Percentiles rank a stretch among this genome's conserved stretches.
phyloP scores from a whole-genome alignment of 2,113 vertebrate species.

The Todiramphus chloris region DNA sequence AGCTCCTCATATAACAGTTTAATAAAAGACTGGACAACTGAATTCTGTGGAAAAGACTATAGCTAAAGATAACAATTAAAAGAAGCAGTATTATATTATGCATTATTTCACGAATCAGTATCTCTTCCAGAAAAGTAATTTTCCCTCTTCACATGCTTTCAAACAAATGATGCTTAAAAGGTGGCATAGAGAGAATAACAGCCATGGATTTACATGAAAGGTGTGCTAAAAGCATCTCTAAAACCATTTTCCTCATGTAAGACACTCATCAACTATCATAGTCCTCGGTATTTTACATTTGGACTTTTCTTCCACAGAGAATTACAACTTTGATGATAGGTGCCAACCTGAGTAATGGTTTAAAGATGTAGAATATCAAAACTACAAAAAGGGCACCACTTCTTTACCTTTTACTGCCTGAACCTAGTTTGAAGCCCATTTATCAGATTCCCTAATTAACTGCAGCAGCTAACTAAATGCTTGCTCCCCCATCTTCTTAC shows the following conservation, averaged over 20 bases:
- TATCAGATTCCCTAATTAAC: not conserved
- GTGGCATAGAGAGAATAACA: not conserved
- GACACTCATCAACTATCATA: not conserved
- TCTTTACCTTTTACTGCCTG: not conserved
- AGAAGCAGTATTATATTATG: not conserved
- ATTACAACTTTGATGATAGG: not conserved
- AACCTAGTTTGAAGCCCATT: not conserved
- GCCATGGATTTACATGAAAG: not conserved
- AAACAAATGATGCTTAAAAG: not conserved
- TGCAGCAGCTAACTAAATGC: not conserved
- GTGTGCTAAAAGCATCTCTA: not conserved
- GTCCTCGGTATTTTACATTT: not conserved
- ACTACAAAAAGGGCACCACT: not conserved
- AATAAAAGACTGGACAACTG: conserved; percentile 25
- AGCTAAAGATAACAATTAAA: not conserved
- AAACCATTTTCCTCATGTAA: not conserved
- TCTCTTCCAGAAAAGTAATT: not conserved
- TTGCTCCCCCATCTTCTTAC: not conserved
- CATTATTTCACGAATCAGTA: not conserved
- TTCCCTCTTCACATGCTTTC: not conserved
- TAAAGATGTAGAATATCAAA: not conserved
- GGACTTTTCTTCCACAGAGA: not conserved
- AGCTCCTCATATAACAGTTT: not conserved
- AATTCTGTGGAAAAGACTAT: conserved; percentile 1
- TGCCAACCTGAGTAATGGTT: not conserved